Evolutionary conservation across 2,888 invertebrate species (phyloP).

Genomic region (Timandra comae): DNA sequence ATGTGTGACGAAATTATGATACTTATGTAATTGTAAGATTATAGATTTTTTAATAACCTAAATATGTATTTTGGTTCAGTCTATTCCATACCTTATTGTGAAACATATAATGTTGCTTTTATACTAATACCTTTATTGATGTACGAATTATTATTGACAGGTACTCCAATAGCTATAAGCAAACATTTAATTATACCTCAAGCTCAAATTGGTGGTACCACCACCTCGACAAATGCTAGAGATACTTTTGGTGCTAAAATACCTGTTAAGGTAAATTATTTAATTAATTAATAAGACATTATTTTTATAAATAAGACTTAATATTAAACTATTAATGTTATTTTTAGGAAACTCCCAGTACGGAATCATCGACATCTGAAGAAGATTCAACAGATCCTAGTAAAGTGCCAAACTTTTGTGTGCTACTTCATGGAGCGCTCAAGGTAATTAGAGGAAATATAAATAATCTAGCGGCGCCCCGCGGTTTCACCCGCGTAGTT

Average conservation of each 20-base stretch:
- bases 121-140: no score
- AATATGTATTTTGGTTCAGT: no score
- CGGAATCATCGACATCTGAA: slow-evolving; percentile 56
- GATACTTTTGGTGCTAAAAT: slow-evolving; percentile 55
- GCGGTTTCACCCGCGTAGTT: no score
- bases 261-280: slow-evolving; percentile 49
- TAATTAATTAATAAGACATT: no score
- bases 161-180: slow-evolving; percentile 93
- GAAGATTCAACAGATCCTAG: slow-evolving; percentile 81
- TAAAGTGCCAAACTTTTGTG: slow-evolving; percentile 92
- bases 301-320: no score
- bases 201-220: slow-evolving; percentile 49
- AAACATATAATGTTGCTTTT: no score
- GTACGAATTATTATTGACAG: no score
- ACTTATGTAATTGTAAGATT: no score
- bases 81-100: no score
- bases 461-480: no score
- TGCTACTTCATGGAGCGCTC: slow-evolving; percentile 93
- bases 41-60: no score
- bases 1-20: no score
- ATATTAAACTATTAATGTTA: slow-evolving; percentile 6
- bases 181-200: slow-evolving; percentile 92
- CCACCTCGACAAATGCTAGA: slow-evolving; percentile 60
- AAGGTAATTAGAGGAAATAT: slow-evolving; percentile 74
- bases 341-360: slow-evolving; percentile 54